Evolutionary conservation across 2,113 vertebrate species (phyloP), one percentile per base, ranked within the genome.

Genomic region (Caretta caretta): DNA sequence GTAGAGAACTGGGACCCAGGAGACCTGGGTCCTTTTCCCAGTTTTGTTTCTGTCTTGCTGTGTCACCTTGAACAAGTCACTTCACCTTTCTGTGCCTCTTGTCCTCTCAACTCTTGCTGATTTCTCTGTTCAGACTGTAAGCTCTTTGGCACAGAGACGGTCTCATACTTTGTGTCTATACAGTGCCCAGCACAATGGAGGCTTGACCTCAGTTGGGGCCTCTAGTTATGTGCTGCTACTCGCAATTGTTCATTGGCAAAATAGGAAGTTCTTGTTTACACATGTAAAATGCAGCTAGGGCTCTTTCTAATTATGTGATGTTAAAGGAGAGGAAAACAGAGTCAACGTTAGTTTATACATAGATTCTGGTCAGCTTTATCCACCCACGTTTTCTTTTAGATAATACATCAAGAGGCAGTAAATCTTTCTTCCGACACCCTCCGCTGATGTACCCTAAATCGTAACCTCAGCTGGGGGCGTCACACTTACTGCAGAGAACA

Each of bases 231-330:
- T 59, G 1, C 16, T 57, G 29, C 3, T 48, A 1, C 20, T 85
- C 5, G 51, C 57, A 38, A 42, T 10, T 24, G 11, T 54, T 3
- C 86, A 65, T 59, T 49, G 53, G 86, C 78, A 53, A 49, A 88
- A 20, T 48, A 53, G 65, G 65, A 72, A 48, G 31, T 38, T 56
- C 85, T 76, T 48, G 2, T 83, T 90, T 16, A 1, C 6, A 3
- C 3, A 1, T 0, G 0, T 59, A 69, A 50, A 24, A 49, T 62
- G 46, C 54, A 50, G 38, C 0, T 9, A 3, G 56, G 1, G 10
- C 27, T 38, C 19, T 72, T 38, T 22, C n/a, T 46, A n/a, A 62
- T 56, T 11, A 76, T n/a, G 56, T 8, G 3, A 1, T 5, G 9
- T 54, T 79, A 31, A 31, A 22, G 19, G 8, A 5, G 46, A 25